A percentile compares a stretch with the other conserved stretches of the same genome.
Evolutionary conservation across 1,140 invertebrate genomes (phyloP).

Genomic region (Meteorus sp.): DNA sequence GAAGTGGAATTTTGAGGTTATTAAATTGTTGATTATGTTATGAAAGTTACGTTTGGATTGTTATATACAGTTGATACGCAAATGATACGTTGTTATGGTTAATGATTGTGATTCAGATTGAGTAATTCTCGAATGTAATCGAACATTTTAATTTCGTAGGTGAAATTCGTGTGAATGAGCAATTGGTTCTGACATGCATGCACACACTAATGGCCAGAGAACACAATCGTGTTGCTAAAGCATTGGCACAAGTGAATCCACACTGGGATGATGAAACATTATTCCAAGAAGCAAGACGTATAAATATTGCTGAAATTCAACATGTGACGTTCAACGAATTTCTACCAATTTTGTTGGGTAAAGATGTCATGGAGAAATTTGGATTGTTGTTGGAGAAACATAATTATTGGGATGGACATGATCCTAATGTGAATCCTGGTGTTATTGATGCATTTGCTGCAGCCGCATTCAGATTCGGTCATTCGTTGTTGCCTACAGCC

Average conservation of each 20-base stretch:
- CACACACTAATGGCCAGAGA: conserved; percentile 87
- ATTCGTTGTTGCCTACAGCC: conserved; percentile 83
- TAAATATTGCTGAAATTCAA: conserved; percentile 88
- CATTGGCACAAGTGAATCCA: conserved; percentile 78
- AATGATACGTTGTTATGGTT: too few species aligned
- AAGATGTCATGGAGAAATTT: conserved; percentile 92
- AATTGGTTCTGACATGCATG: conserved; percentile 86
- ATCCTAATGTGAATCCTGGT: conserved; percentile 79
- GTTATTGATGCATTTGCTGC: conserved; percentile 86
- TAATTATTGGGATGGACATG: conserved; percentile 88
- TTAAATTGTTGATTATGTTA: too few species aligned
- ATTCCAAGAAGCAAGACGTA: conserved; percentile 88
- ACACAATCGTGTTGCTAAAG: conserved; percentile 83
- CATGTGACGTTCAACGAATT: conserved; percentile 95
- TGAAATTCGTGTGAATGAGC: conserved; percentile 93
- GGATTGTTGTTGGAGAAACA: conserved; percentile 81
- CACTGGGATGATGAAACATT: conserved; percentile 95
- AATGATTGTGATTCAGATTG: neutral
- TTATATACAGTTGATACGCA: too few species aligned
- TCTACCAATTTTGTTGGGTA: conserved; percentile 88
- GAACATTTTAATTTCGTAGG: conserved; percentile 61
- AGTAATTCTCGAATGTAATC: too few species aligned
- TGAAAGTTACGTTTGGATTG: too few species aligned
- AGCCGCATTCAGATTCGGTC: conserved; percentile 88
- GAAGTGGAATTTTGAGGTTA: too few species aligned